Evolutionary conservation across 2,888 invertebrate genomes (phyloP), one percentile per base, ranked within the genome.

Genomic region (Oligia latruncula): DNA sequence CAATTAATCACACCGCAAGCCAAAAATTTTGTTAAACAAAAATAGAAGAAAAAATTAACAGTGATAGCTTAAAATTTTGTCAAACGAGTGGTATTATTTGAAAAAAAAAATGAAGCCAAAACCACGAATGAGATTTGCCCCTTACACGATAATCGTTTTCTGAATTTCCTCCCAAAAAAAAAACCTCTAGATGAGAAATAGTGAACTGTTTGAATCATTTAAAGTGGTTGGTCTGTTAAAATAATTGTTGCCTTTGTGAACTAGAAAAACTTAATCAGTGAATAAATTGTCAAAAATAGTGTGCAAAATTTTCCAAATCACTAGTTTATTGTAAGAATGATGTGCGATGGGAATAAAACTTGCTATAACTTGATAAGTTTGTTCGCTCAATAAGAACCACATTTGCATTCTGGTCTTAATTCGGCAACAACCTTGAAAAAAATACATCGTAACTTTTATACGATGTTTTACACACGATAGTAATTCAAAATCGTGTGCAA

Each of bases 1-100:
- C 96, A 96, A 96, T 96, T 96, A 95, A 95, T 96, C 94, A 95
- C 96, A 96, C 96, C 96, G 95, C 95, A 96, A 96, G 96, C 96
- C 96, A 96, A 95, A 81, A 93, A 95, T 95, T 95, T 95, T 93
- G 94, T 95, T 93, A 94, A 95, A 93, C 90, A 95, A 95, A 95
- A 95, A 94, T 93, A 93, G 93, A 94, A 95, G 94, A 49, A 95
- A 92, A 90, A 92, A 95, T 94, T 94, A 95, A 95, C 93, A 95
- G 95, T 96, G 95, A 95, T 92, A 95, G 95, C 95, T 95, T 92
- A 93, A 93, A 94, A 95, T 95, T 95, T 95, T 94, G 94, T 95
- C 93, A 96, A 96, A 95, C 96, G 93, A 95, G 96, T 96, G 95
- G 93, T 95, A 96, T 95, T 96, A 95, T 95, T 95, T 84, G 90